Conservation (phyloP, 2,797 vertebrate genomes). For the Chloroceryle amazona region DNA sequence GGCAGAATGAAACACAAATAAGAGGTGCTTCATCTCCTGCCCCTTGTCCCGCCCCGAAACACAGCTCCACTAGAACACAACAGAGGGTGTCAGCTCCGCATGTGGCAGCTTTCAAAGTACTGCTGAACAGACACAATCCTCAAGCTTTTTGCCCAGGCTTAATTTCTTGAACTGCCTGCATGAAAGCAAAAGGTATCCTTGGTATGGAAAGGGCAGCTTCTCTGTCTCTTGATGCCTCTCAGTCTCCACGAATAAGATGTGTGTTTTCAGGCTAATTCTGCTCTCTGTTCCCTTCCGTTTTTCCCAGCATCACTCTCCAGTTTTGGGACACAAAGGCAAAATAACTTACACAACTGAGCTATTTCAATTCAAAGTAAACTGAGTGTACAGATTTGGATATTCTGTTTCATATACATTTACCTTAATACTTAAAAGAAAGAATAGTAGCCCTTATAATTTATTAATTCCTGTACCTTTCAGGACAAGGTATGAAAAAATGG, state of each 20-base stretch:
- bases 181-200: not conserved
- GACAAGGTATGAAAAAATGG: not conserved
- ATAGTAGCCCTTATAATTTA: not conserved
- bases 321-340: not conserved
- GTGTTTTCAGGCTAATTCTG: not conserved
- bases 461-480: not conserved
- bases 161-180: not conserved
- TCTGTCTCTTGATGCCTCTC: not conserved
- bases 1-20: accelerated
- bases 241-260: not conserved
- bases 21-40: not conserved
- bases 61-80: not conserved
- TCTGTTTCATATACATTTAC: not conserved
- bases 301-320: not conserved
- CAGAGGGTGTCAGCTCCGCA: not conserved
- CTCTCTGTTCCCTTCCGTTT: not conserved
- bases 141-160: not conserved
- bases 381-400: not conserved
- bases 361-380: not conserved
- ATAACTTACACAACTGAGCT: not conserved
- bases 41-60: accelerated
- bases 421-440: not conserved
- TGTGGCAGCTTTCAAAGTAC: not conserved
- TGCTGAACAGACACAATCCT: not conserved
- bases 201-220: not conserved